These are phyloP conservation scores for Anneissia japonica DNA, from an alignment of 35 echinoderm and acorn worm genomes.

Conservation along the genomic window DNA sequence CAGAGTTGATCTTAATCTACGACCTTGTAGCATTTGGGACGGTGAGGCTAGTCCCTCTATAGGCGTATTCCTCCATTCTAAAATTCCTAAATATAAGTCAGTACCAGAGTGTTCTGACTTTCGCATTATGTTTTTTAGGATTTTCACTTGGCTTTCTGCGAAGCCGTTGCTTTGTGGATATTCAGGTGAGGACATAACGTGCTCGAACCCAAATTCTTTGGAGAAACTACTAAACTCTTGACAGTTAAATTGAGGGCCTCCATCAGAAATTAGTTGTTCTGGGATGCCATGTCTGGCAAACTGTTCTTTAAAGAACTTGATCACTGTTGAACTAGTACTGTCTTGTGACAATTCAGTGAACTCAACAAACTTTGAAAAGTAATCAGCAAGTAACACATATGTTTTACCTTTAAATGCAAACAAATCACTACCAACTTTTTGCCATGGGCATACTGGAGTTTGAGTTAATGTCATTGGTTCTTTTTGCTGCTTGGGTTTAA, in stretches of 20 bases:
- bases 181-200: not conserved
- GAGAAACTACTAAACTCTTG: not conserved
- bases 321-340: not conserved
- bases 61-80: slow-evolving; percentile 16
- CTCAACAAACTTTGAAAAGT: not conserved
- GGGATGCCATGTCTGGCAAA: not conserved
- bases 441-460: not conserved
- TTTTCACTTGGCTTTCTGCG: slow-evolving; percentile 18
- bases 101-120: not conserved
- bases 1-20: too few relatives aligned
- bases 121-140: slow-evolving; percentile 1
- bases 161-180: slow-evolving; percentile 4
- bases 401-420: not conserved
- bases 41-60: not conserved
- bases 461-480: not conserved
- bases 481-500: not conserved
- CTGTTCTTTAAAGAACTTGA: not conserved
- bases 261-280: not conserved
- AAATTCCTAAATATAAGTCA: not conserved
- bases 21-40: too few relatives aligned
- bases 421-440: not conserved
- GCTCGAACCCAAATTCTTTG: not conserved
- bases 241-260: not conserved
- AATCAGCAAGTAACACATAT: not conserved
- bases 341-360: not conserved